Evolutionary conservation across 1,140 invertebrate species (phyloP).

Genomic region (Cherax quadricarinatus): DNA sequence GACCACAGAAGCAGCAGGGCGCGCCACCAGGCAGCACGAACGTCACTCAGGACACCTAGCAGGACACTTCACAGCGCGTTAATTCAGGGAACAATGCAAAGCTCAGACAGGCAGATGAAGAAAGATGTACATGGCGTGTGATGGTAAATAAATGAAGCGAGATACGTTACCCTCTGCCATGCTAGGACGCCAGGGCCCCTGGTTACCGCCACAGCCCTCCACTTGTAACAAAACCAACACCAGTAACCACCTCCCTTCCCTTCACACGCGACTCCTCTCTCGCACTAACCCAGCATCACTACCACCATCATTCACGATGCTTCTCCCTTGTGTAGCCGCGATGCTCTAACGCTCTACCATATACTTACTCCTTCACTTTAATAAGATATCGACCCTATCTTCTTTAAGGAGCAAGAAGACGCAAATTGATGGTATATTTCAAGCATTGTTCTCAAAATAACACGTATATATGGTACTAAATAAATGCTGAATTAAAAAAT

Average conservation of each 20-base stretch:
- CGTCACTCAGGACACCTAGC: neutral
- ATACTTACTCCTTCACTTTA: neutral
- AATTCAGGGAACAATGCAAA: neutral
- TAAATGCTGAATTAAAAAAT: neutral
- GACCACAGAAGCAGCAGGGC: neutral
- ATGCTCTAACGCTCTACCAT: neutral
- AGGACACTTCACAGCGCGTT: conserved; percentile 2
- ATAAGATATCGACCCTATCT: no score
- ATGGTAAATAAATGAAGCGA: no score
- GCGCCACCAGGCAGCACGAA: conserved; percentile 4
- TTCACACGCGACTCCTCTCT: conserved; percentile 43
- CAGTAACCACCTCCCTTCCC: conserved; percentile 4
- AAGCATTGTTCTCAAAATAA: no score
- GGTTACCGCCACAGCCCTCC: neutral
- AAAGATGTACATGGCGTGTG: no score
- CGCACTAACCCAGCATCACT: conserved; percentile 61
- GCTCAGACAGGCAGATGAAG: neutral
- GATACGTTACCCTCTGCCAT: conserved; percentile 56
- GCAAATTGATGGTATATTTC: no score
- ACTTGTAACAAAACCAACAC: conserved; percentile 25
- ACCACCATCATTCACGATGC: conserved; percentile 41
- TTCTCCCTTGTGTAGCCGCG: conserved; percentile 20
- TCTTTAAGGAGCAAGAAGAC: no score
- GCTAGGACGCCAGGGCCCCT: conserved; percentile 57
- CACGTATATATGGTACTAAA: neutral